These are phyloP conservation scores for Centropus unirufus DNA, from an alignment of 2,113 vertebrate species.

Conservation along the genomic window DNA sequence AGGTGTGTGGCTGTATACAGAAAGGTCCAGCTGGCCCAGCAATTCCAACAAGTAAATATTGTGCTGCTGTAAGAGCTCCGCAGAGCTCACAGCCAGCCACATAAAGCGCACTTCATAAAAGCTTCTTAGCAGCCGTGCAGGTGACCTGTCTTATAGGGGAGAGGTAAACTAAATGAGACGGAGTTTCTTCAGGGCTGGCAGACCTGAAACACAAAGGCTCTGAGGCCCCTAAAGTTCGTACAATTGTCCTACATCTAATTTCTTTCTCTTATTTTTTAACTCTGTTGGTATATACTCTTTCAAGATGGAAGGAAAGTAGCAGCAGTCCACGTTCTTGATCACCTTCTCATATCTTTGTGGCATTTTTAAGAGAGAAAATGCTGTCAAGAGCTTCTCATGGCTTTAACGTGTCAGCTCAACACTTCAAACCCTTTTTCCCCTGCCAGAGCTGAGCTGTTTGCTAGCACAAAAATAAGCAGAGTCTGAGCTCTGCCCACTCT, in stretches of 20 bases:
- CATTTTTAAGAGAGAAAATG: not conserved
- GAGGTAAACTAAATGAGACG: not conserved
- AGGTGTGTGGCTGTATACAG: fast-evolving
- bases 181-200: not conserved
- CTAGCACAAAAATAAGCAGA: constrained; percentile 40
- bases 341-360: not conserved
- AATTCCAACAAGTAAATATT: not conserved
- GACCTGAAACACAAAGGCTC: not conserved
- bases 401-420: not conserved
- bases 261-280: not conserved
- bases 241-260: not conserved
- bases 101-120: not conserved
- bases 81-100: not conserved
- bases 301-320: not conserved
- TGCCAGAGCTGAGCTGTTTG: not conserved
- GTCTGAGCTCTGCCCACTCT: constrained; percentile 34
- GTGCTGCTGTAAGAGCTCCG: not conserved
- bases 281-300: not conserved
- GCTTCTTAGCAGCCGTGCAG: not conserved
- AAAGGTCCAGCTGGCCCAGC: not conserved
- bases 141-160: not conserved
- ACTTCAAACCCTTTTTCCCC: not conserved
- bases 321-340: not conserved
- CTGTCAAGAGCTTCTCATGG: not conserved
- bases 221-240: not conserved